Evolutionary conservation across 2,888 invertebrate species (phyloP).

Genomic region (Rapana venosa): DNA sequence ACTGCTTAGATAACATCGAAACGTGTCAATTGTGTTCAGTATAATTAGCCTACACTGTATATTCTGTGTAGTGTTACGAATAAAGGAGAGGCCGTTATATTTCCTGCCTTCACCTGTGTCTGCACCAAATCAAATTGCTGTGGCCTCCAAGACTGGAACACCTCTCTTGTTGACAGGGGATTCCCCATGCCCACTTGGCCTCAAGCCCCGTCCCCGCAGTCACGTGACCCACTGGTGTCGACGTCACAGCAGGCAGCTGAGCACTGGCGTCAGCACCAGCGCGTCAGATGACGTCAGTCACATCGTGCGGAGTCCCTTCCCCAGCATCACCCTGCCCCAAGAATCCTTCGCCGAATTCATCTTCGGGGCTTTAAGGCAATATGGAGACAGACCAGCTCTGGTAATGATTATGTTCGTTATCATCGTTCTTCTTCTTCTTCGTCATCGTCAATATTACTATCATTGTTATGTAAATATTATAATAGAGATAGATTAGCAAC

Average conservation of each 20-base stretch:
- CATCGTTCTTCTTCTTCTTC: no score
- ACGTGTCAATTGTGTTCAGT: no score
- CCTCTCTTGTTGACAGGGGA: not conserved
- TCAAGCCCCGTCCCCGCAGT: not conserved
- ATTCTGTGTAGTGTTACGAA: no score
- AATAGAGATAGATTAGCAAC: no score
- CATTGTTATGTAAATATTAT: no score
- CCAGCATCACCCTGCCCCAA: constrained; percentile 45
- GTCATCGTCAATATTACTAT: no score
- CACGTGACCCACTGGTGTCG: constrained; percentile 25
- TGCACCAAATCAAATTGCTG: no score
- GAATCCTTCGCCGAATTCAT: constrained; percentile 54
- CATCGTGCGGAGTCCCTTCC: constrained; percentile 43
- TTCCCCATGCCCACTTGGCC: not conserved
- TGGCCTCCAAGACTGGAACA: no score
- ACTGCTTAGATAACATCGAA: no score
- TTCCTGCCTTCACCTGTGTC: no score
- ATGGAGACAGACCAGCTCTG: constrained; percentile 51
- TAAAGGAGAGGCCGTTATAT: no score
- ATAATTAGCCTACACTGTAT: no score
- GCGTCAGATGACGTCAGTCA: constrained; percentile 28
- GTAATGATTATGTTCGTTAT: constrained; percentile 47
- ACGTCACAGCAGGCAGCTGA: constrained; percentile 17
- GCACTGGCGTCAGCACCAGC: not conserved
- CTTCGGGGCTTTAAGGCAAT: constrained; percentile 49